Evolutionary conservation across 2,797 vertebrate species (phyloP), one percentile per base, ranked within the genome.

Genomic region (Streptopelia turtur): DNA sequence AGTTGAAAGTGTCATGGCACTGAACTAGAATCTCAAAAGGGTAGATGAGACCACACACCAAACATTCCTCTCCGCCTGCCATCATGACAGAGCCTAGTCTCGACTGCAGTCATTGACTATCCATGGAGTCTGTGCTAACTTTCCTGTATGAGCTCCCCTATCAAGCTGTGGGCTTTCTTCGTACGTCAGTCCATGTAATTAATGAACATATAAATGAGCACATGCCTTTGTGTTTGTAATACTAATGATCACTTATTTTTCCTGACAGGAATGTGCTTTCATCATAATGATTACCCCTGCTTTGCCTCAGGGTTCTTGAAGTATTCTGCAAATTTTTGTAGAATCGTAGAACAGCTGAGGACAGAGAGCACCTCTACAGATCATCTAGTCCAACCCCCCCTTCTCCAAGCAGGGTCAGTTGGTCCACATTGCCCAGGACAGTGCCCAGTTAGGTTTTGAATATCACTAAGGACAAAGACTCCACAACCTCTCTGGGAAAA

Each of bases 191-290:
- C 52, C 1, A 4, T 31, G 74, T 53, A 93, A 91, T 92, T 95
- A 85, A 88, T 90, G 25, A 93, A 71, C 56, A 63, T 89, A 69
- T 85, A 94, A 92, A 83, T 89, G 43, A 20, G 66, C 43, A 70
- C 27, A 15, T 93, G 91, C 74, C 65, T 94, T 93, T 87, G 47
- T 83, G 74, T 94, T 92, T 89, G 39, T 89, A 81, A 71, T 25
- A 39, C 78, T 93, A 82, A 93, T 68, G 74, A 93, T 84, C 57
- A 37, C 57, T 94, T 95, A 87, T 78, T 93, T 95, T 84, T 78
- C 27, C 53, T 91, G 87, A 89, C 70, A 75, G 82, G 57, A 91
- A 56, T 70, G 78, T 63, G 43, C 78, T 91, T 95, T 94, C 70
- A 91, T 89, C 11, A 3, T 84, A 81, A 78, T 70, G 25, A 86